Percentiles rank a stretch among this genome's conserved stretches.
phyloP scores from a whole-genome alignment of 2,888 invertebrate species.

The Branchipolynoe longqiensis region DNA sequence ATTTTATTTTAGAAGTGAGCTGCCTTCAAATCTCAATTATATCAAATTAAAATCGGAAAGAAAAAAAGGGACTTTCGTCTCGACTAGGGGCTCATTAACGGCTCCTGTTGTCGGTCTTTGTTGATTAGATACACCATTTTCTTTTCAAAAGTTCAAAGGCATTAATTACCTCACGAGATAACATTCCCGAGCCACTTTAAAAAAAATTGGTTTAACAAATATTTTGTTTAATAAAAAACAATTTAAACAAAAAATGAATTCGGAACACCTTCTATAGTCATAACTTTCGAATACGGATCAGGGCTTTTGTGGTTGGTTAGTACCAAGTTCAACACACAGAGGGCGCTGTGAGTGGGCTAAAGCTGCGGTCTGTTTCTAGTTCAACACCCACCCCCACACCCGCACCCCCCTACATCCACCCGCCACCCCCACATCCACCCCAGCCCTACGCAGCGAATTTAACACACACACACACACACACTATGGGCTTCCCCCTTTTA shows the following conservation, averaged over 20 bases:
- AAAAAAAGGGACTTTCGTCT: neutral
- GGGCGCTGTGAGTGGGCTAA: too few relatives aligned
- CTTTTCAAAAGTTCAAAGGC: neutral
- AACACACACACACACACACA: too few relatives aligned
- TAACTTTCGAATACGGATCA: neutral
- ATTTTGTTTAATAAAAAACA: too few relatives aligned
- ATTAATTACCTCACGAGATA: neutral
- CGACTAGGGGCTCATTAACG: neutral
- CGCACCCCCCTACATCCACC: too few relatives aligned
- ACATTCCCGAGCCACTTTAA: neutral
- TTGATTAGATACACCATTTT: neutral
- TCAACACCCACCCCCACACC: too few relatives aligned
- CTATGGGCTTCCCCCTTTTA: too few relatives aligned
- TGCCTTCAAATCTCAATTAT: slow-evolving; percentile 24
- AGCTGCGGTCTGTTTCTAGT: too few relatives aligned
- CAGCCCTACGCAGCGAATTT: too few relatives aligned
- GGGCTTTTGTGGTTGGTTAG: neutral
- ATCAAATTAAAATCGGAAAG: neutral
- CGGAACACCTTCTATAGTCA: neutral
- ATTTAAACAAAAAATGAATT: too few relatives aligned
- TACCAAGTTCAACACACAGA: neutral
- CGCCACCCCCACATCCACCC: too few relatives aligned
- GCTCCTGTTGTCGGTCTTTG: neutral
- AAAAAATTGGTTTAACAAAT: too few relatives aligned
- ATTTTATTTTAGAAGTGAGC: neutral